These are phyloP conservation scores for Macheiramphus alcinus DNA, from an alignment of 2,113 vertebrate species.

Conservation along the genomic window DNA sequence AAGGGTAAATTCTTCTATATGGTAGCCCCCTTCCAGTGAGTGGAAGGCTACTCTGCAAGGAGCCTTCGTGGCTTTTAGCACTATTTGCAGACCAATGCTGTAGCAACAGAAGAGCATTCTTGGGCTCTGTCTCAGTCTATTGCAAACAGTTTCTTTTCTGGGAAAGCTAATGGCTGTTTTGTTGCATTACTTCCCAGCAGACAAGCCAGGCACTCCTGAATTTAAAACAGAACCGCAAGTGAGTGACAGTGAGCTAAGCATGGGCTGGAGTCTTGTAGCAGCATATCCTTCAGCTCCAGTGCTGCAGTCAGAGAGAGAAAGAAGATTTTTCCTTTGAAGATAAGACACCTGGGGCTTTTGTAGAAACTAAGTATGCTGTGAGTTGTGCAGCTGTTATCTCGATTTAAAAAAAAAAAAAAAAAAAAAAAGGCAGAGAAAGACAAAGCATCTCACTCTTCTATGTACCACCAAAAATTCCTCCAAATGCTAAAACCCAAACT, in stretches of 20 bases:
- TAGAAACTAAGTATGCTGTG: background rate
- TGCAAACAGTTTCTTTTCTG: background rate
- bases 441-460: background rate
- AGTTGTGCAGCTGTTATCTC: background rate
- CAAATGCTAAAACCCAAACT: background rate
- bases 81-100: background rate
- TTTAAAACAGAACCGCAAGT: background rate
- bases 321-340: slow-evolving; percentile 12
- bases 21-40: background rate
- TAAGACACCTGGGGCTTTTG: slow-evolving; percentile 11
- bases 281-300: background rate
- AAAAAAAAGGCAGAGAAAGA: background rate
- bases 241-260: background rate
- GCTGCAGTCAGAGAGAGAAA: background rate
- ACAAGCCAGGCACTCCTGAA: background rate
- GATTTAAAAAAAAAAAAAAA: background rate
- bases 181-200: background rate
- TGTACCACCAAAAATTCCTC: background rate
- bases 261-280: background rate
- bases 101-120: background rate
- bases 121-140: background rate
- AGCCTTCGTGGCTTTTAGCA: background rate
- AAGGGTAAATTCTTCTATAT: background rate
- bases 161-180: background rate
- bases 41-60: background rate